Base-by-base conservation (phyloP, 2,888 invertebrate species). In the Timema podura region DNA sequence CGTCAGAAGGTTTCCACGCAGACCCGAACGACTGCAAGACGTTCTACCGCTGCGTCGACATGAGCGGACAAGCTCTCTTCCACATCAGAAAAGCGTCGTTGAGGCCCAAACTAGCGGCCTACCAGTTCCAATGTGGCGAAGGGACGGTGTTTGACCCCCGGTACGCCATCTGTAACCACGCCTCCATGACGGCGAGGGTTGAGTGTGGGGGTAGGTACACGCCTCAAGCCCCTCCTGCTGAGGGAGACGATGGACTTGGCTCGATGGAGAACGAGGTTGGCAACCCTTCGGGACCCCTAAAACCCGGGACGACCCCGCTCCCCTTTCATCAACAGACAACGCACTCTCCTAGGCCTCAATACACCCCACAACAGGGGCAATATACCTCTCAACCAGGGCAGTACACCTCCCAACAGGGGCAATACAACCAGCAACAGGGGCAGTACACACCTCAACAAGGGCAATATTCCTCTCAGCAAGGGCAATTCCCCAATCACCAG, bases 61-160 rank as follows among this genome's bases (percentile, higher is more conserved):
- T 54, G 13, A 8, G 66, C 46, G 30, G 48, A 5, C 65, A 48
- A 46, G 13, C 15, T 15, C 15, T 9, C 57, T 30, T 30, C 57
- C 30, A 57, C 13, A 30, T 57, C 57, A 57, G 57, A 68, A 48
- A 15, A 45, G n/a, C 65, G 65, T 30, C 59, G 45, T 30, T 13
- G 47, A 47, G 10, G 9, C 48, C 45, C 48, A 64, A 64, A 16
- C 54, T 69, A 6, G 48, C 65, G 6, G 69, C 69, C 2, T 66
- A 54, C 59, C 57, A 69, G 47, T 69, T 91, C 79, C 86, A 88
- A 79, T 93, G 93, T 78, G 89, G 88, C 16, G 86, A 87, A 51
- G 91, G 90, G 13, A 91, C 92, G 1, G 88, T 92, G 46, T 93
- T 89, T 78, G 91, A 92, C 77, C 86, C 87, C 54, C 83, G 85